Percentiles rank a stretch among this genome's conserved stretches.
These are phyloP conservation scores for Pelobates fuscus DNA, from an alignment of 2,113 vertebrate genomes.

Conservation along the genomic window DNA sequence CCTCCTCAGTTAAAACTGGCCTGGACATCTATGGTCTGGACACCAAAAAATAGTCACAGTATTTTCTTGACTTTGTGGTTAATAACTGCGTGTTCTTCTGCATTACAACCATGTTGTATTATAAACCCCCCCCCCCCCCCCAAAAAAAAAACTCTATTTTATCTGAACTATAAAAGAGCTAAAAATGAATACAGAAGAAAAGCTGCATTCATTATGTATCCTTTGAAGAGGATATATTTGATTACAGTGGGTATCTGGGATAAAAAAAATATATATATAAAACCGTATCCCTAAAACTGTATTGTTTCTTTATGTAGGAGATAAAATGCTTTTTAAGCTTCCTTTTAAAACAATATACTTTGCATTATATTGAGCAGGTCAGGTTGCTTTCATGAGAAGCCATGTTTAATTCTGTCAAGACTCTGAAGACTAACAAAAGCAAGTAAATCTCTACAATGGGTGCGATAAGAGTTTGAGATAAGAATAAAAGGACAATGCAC, in stretches of 20 bases:
- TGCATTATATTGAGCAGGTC: conserved; percentile 20
- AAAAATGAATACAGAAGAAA: conserved; percentile 21
- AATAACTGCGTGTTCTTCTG: conserved; percentile 17
- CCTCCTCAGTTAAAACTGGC: neutral
- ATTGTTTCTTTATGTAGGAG: conserved; percentile 7
- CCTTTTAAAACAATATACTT: conserved; percentile 22
- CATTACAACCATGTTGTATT: conserved; percentile 19
- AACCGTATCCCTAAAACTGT: neutral
- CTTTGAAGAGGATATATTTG: conserved; percentile 20
- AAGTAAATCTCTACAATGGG: neutral
- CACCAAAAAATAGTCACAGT: conserved; percentile 4
- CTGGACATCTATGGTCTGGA: conserved; percentile 13
- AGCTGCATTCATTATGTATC: conserved; percentile 17
- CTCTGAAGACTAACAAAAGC: neutral
- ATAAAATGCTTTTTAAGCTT: conserved; percentile 15
- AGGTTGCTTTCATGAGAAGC: conserved; percentile 14
- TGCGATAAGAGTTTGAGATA: neutral
- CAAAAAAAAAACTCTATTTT: conserved; percentile 33
- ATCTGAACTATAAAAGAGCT: conserved; percentile 38
- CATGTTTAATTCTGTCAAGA: conserved; percentile 16
- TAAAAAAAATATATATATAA: conserved; percentile 17
- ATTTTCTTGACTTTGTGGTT: conserved; percentile 23
- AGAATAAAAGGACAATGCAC: neutral
- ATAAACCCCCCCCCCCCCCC: too few relatives aligned
- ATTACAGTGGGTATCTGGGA: conserved; percentile 27